Evolutionary conservation across 2,797 vertebrate genomes (phyloP).

Genomic region (Acanthis flammea): DNA sequence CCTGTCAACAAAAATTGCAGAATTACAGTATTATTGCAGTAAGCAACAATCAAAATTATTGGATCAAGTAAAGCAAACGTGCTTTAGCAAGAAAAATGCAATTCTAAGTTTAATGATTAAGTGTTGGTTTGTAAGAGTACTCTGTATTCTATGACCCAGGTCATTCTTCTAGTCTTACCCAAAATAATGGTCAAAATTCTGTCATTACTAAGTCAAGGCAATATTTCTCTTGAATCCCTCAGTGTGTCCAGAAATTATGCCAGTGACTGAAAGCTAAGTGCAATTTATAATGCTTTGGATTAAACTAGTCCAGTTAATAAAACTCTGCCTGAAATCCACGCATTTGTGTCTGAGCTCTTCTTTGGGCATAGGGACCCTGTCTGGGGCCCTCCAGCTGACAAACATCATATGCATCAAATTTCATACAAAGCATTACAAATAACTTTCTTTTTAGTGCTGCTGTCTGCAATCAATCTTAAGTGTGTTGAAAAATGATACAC

Average conservation of each 20-base stretch:
- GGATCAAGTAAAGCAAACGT: background rate
- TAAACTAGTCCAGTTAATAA: background rate
- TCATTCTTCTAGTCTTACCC: background rate
- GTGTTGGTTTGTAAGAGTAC: background rate
- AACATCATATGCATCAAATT: background rate
- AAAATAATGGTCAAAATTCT: background rate
- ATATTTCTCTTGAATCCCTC: background rate
- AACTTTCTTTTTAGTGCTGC: background rate
- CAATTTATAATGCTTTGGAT: background rate
- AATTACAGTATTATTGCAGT: background rate
- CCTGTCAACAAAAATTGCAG: background rate
- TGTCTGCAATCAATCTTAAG: constrained; percentile 22
- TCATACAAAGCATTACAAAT: background rate
- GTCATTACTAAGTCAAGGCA: background rate
- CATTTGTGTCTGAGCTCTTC: background rate
- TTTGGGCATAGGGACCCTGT: background rate
- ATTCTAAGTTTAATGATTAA: background rate
- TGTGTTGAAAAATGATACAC: constrained; percentile 25
- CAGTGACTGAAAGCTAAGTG: constrained; percentile 2
- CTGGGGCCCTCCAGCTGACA: background rate
- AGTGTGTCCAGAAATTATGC: background rate
- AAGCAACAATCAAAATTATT: background rate
- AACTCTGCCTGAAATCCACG: background rate
- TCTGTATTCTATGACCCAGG: background rate
- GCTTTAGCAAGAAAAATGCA: background rate